Conservation (phyloP, 2,113 vertebrate species). For the Nerophis lumbriciformis region DNA sequence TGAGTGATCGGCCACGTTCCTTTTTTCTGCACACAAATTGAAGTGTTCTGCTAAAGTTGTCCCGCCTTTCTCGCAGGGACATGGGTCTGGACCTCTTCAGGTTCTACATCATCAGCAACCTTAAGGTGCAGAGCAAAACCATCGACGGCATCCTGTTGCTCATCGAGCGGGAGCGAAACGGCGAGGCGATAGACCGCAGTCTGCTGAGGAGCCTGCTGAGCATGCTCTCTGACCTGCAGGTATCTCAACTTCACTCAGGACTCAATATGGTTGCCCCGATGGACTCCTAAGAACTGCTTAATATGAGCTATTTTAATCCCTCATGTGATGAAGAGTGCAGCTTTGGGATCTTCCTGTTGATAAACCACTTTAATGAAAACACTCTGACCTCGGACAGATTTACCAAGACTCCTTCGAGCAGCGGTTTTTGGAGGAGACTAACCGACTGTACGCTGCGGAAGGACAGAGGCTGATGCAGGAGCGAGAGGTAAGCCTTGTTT, state of each 20-base stretch:
- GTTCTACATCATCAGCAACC: conserved; percentile 97
- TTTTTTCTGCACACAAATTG: neutral
- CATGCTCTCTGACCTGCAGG: conserved; percentile 98
- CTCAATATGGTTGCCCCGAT: neutral
- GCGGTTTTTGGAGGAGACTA: conserved; percentile 96
- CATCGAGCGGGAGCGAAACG: conserved; percentile 91
- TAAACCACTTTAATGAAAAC: conserved; percentile 36
- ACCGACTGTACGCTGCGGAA: conserved; percentile 92
- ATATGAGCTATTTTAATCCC: neutral
- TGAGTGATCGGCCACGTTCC: conserved; percentile 57
- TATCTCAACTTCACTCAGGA: conserved; percentile 45
- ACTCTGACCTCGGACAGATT: conserved; percentile 73
- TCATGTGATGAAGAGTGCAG: conserved; percentile 7
- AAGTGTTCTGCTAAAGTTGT: neutral
- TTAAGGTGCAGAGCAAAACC: conserved; percentile 97
- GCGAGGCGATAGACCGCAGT: conserved; percentile 93
- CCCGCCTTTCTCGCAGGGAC: conserved; percentile 76
- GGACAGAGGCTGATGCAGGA: conserved; percentile 98
- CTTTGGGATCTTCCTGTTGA: conserved; percentile 19
- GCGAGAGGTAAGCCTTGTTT: conserved; percentile 81
- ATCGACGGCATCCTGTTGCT: conserved; percentile 95
- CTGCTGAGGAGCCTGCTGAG: conserved; percentile 93
- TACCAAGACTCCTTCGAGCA: conserved; percentile 99
- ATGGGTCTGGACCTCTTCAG: conserved; percentile 98
- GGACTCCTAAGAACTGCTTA: neutral